Conservation (phyloP, 1,140 invertebrate genomes). For the Episyrphus balteatus region DNA sequence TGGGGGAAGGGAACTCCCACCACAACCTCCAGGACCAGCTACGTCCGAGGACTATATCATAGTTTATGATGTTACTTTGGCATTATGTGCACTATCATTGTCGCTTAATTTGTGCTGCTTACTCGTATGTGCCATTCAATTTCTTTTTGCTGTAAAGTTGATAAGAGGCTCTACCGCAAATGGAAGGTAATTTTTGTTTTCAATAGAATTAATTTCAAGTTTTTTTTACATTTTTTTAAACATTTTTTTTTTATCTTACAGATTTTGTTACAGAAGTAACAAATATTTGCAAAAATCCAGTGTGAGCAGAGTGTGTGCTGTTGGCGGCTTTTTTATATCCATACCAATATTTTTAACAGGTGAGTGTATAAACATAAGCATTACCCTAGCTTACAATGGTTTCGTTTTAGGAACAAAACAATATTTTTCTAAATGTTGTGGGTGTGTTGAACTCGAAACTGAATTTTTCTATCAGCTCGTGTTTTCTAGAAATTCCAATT, state of each 20-base stretch:
- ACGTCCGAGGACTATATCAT: constrained; percentile 68
- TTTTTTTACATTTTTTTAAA: not conserved
- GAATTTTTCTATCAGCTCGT: no score
- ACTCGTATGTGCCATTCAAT: constrained; percentile 87
- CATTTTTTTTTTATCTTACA: no score
- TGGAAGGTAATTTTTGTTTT: constrained; percentile 22
- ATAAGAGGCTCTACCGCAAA: constrained; percentile 59
- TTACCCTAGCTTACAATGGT: no score
- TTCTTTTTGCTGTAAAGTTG: constrained; percentile 84
- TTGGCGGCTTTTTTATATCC: constrained; percentile 85
- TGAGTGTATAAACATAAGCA: constrained; percentile 41
- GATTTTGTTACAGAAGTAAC: constrained; percentile 57
- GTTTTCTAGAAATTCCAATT: no score
- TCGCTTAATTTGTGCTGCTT: constrained; percentile 82
- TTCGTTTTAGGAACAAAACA: no score
- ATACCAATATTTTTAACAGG: constrained; percentile 88
- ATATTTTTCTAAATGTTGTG: no score
- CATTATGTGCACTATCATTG: constrained; percentile 74
- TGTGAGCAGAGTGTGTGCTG: constrained; percentile 77
- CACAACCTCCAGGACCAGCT: constrained; percentile 42
- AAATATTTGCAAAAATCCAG: constrained; percentile 86
- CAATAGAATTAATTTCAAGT: not conserved
- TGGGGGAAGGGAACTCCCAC: constrained; percentile 42
- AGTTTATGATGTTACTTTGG: constrained; percentile 82
- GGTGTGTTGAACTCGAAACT: no score